Conservation (phyloP, 2,888 invertebrate species). For the Brachypterus glaber region DNA sequence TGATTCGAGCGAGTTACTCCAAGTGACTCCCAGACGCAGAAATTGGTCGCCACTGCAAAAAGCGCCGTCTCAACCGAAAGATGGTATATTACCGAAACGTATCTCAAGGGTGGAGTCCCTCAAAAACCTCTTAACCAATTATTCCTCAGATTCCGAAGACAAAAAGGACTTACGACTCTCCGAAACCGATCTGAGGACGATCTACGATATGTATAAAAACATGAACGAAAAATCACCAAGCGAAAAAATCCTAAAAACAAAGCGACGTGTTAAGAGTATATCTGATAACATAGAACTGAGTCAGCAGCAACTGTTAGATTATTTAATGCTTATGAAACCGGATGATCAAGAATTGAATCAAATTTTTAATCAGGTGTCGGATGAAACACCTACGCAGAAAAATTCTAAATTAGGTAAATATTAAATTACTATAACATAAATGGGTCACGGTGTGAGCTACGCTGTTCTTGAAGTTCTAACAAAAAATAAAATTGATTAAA, state of each 20-base stretch:
- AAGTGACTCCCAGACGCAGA: slow-evolving; percentile 29
- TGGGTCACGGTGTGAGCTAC: too few relatives aligned
- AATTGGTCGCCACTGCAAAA: slow-evolving; percentile 41
- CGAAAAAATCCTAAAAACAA: slow-evolving; percentile 20
- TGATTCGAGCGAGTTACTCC: slow-evolving; percentile 47
- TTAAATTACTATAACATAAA: neutral
- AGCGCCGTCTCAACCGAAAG: slow-evolving; percentile 7
- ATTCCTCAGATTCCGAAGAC: slow-evolving; percentile 16
- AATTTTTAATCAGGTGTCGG: slow-evolving; percentile 24
- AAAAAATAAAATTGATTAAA: too few relatives aligned
- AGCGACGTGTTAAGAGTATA: slow-evolving; percentile 26
- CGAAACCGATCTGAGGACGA: slow-evolving; percentile 27
- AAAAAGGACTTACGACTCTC: slow-evolving; percentile 20
- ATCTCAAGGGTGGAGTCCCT: slow-evolving; percentile 48
- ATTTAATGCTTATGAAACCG: slow-evolving; percentile 34
- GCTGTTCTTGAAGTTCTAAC: too few relatives aligned
- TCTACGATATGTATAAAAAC: slow-evolving; percentile 30
- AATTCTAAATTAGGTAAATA: slow-evolving; percentile 1
- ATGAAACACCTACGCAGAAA: slow-evolving; percentile 26
- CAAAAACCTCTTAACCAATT: slow-evolving; percentile 42
- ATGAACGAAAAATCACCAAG: slow-evolving; percentile 15
- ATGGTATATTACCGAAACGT: slow-evolving; percentile 25
- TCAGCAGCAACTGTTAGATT: slow-evolving; percentile 35
- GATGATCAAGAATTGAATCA: slow-evolving; percentile 30
- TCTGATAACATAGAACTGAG: slow-evolving; percentile 33